Conservation (phyloP, 2,888 invertebrate genomes). For the Phytoseiulus persimilis region DNA sequence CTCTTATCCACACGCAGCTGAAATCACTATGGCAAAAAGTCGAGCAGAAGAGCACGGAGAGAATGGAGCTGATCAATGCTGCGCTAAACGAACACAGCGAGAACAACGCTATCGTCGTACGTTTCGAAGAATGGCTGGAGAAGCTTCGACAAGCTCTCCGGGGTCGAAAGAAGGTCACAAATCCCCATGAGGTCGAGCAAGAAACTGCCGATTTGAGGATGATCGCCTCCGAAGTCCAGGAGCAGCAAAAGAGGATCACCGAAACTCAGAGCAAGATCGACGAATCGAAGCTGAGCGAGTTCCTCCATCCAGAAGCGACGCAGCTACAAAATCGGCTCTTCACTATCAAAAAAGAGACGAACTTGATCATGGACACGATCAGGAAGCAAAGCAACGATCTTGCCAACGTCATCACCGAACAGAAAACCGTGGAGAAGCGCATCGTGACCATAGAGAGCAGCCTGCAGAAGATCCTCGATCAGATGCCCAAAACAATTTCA, state of each 20-base stretch:
- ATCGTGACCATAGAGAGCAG: constrained; percentile 10
- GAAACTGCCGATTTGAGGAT: background rate
- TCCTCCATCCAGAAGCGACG: constrained; percentile 34
- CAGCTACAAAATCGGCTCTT: constrained; percentile 10
- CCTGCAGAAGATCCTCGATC: constrained; percentile 30
- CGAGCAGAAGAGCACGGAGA: constrained; percentile 6
- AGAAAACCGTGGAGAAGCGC: constrained; percentile 11
- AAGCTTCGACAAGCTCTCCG: constrained; percentile 10
- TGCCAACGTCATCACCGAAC: background rate
- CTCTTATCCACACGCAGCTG: background rate
- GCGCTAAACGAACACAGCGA: background rate
- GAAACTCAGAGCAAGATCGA: constrained; percentile 26
- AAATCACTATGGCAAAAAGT: constrained; percentile 24
- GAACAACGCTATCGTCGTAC: background rate
- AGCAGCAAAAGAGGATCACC: constrained; percentile 1
- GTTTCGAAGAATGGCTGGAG: constrained; percentile 26
- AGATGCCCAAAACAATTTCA: constrained; percentile 10
- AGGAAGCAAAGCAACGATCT: constrained; percentile 21
- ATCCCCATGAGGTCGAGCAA: constrained; percentile 21
- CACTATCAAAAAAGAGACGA: constrained; percentile 22
- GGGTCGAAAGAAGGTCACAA: constrained; percentile 6
- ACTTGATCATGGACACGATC: background rate
- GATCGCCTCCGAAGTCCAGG: constrained; percentile 11
- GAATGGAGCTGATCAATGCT: background rate
- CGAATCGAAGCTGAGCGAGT: constrained; percentile 21